A percentile compares a stretch with the other conserved stretches of the same genome.
These are phyloP conservation scores for Pterocles burchelli DNA, from an alignment of 2,113 vertebrate species.

Conservation along the genomic window DNA sequence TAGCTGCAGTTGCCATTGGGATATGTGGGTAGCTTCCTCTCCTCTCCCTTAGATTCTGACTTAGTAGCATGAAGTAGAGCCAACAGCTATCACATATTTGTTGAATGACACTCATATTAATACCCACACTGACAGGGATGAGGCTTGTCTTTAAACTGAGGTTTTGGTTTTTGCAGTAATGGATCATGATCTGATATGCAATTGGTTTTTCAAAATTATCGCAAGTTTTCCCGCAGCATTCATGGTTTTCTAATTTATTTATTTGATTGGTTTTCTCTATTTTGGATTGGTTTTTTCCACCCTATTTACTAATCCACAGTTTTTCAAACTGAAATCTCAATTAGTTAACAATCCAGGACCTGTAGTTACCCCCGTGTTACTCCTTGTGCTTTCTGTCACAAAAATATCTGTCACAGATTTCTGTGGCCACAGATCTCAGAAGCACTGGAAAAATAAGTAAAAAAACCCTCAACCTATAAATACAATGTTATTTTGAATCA, in stretches of 20 bases:
- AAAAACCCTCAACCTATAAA: not conserved
- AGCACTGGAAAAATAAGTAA: not conserved
- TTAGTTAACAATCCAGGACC: not conserved
- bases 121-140: not conserved
- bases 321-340: not conserved
- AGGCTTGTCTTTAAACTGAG: not conserved
- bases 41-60: not conserved
- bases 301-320: not conserved
- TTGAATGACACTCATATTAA: not conserved
- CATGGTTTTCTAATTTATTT: not conserved
- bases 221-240: not conserved
- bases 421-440: not conserved
- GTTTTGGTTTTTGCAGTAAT: not conserved
- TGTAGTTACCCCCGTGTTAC: not conserved
- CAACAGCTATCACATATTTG: not conserved
- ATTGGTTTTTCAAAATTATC: not conserved
- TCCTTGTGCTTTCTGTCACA: not conserved
- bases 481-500: not conserved
- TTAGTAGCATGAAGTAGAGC: not conserved
- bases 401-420: not conserved
- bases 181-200: rapidly evolving
- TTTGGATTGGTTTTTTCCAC: not conserved
- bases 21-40: rapidly evolving
- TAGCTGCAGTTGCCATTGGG: not conserved
- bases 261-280: not conserved